Percentiles rank a stretch among this genome's conserved stretches.
Conservation (phyloP, 2,888 invertebrate genomes). For the Diarsia brunnea region DNA sequence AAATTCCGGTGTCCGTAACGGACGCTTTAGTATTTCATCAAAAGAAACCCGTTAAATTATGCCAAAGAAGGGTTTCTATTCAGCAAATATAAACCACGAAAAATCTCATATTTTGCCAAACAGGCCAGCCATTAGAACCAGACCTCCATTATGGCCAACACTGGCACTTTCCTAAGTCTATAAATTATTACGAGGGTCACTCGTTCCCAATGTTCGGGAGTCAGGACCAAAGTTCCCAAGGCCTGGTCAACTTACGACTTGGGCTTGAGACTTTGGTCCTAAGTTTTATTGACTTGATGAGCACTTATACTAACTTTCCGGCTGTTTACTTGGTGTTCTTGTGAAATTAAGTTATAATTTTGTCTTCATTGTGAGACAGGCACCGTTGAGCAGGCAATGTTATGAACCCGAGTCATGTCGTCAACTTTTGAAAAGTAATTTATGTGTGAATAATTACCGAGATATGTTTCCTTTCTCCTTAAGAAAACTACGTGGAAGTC, state of each 20-base stretch:
- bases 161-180: conserved; percentile 35
- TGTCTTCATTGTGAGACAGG: background rate
- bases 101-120: conserved; percentile 30
- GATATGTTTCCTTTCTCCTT: background rate
- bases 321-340: conserved; percentile 20
- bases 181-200: conserved; percentile 55
- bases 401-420: background rate
- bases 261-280: conserved; percentile 19
- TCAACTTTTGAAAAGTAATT: background rate
- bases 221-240: conserved; percentile 33
- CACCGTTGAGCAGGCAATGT: background rate
- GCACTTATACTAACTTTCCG: conserved; percentile 10
- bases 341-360: conserved; percentile 29
- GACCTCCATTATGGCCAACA: conserved; percentile 32
- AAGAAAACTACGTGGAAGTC: background rate
- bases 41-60: background rate
- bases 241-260: conserved; percentile 29
- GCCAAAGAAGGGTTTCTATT: background rate
- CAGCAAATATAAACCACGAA: conserved; percentile 7
- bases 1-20: background rate
- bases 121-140: conserved; percentile 31
- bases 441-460: background rate
- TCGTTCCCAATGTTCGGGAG: conserved; percentile 17
- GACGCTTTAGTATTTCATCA: background rate
- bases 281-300: conserved; percentile 41